Conservation (phyloP, 1,140 invertebrate species). For the Planococcus citri region DNA sequence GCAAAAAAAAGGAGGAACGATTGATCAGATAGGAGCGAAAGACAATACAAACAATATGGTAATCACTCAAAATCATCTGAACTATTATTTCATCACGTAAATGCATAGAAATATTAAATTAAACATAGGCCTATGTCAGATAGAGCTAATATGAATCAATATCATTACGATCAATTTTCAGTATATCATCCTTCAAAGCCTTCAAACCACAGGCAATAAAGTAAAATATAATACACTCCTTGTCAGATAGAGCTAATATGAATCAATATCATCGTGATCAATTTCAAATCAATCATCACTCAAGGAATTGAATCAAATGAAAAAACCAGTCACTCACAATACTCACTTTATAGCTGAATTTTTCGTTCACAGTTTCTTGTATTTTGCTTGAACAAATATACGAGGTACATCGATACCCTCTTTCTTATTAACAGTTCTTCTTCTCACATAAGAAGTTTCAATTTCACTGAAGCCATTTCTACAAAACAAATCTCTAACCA, state of each 20-base stretch:
- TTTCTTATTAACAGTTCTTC: conserved; percentile 81
- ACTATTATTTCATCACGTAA: background rate
- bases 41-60: background rate
- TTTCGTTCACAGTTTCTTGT: conserved; percentile 41
- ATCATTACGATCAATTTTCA: background rate
- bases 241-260: too few relatives aligned
- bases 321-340: background rate
- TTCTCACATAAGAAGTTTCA: conserved; percentile 60
- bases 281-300: too few relatives aligned
- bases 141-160: background rate
- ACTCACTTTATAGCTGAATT: background rate
- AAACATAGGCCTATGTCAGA: background rate
- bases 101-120: too few relatives aligned
- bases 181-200: background rate
- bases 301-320: too few relatives aligned
- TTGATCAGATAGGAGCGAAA: conserved; percentile 6
- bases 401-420: conserved; percentile 79
- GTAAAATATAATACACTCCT: too few relatives aligned
- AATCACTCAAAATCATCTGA: background rate
- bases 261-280: too few relatives aligned
- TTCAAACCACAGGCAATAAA: background rate
- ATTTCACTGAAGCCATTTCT: conserved; percentile 54
- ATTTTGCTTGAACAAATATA: conserved; percentile 86
- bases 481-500: conserved; percentile 47
- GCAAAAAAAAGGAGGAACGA: too few relatives aligned